phyloP scores from a whole-genome alignment of 2,888 invertebrate species.

The Drosophila percnosoma region DNA sequence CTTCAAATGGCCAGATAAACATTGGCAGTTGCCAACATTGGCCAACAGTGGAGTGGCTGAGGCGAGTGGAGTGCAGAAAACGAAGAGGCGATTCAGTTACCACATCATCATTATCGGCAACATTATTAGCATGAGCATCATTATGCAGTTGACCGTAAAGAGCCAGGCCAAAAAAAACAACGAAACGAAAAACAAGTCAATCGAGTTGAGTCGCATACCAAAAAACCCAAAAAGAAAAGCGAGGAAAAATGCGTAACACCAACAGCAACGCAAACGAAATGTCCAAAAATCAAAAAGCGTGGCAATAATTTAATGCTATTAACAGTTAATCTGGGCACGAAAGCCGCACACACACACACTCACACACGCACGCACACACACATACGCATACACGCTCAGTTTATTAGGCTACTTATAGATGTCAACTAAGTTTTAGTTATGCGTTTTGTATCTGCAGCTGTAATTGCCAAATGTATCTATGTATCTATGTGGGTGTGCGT shows the following conservation, averaged over 20 bases:
- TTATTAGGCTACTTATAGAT: conserved; percentile 43
- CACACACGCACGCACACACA: neutral
- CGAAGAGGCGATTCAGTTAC: conserved; percentile 58
- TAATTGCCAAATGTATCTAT: conserved; percentile 3
- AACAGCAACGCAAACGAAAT: conserved; percentile 37
- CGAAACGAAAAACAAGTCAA: conserved; percentile 63
- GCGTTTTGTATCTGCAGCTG: conserved; percentile 19
- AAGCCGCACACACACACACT: neutral
- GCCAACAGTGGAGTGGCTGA: conserved; percentile 37
- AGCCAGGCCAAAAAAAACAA: conserved; percentile 29
- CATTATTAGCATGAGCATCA: conserved; percentile 31
- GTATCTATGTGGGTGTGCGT: neutral
- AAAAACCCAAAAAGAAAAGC: conserved; percentile 36
- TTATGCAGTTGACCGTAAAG: conserved; percentile 30
- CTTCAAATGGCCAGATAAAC: conserved; percentile 70
- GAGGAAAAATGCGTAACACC: conserved; percentile 49
- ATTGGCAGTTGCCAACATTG: conserved; percentile 58
- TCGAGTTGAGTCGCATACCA: conserved; percentile 60
- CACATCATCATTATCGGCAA: conserved; percentile 61
- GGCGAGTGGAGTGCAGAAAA: conserved; percentile 11
- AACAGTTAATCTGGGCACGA: conserved; percentile 69
- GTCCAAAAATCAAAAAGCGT: conserved; percentile 73
- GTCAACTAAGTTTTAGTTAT: conserved; percentile 49
- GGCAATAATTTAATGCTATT: conserved; percentile 67
- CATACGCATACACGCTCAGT: conserved; percentile 9